Conservation (phyloP, 2,888 invertebrate species). For the Zygogramma bicolorata region DNA sequence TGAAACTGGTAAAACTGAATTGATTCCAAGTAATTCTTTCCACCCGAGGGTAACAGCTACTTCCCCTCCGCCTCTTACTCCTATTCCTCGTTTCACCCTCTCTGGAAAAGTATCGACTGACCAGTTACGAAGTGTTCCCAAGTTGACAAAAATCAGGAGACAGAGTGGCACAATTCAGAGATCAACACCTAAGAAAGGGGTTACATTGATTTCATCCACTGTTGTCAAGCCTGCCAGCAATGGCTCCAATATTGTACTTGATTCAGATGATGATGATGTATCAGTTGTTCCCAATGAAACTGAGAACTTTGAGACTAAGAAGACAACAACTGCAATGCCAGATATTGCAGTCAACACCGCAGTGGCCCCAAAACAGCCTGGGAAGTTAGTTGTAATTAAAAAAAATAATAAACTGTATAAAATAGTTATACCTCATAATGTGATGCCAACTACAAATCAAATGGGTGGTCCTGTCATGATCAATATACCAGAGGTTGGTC, state of each 20-base stretch:
- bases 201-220: neutral
- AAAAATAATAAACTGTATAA: conserved; percentile 38
- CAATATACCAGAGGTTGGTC: conserved; percentile 47
- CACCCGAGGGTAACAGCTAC: neutral
- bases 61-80: conserved; percentile 19
- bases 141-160: conserved; percentile 13
- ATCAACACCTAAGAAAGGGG: neutral
- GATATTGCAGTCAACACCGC: neutral
- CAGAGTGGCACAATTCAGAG: conserved; percentile 5
- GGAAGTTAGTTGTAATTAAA: conserved; percentile 36
- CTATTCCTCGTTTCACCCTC: neutral
- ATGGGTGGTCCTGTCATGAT: conserved; percentile 39
- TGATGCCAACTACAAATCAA: conserved; percentile 36
- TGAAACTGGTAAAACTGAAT: neutral
- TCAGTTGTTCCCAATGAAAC: conserved; percentile 3
- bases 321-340: neutral
- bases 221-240: conserved; percentile 7
- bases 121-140: conserved; percentile 8
- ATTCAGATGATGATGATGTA: conserved; percentile 16
- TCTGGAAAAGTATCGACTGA: neutral
- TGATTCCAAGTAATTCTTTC: neutral
- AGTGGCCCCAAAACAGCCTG: conserved; percentile 11
- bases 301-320: neutral
- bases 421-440: conserved; percentile 46
- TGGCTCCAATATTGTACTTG: neutral